Base-by-base conservation (phyloP, 2,797 vertebrate genomes). In the Sebastes variabilis region DNA sequence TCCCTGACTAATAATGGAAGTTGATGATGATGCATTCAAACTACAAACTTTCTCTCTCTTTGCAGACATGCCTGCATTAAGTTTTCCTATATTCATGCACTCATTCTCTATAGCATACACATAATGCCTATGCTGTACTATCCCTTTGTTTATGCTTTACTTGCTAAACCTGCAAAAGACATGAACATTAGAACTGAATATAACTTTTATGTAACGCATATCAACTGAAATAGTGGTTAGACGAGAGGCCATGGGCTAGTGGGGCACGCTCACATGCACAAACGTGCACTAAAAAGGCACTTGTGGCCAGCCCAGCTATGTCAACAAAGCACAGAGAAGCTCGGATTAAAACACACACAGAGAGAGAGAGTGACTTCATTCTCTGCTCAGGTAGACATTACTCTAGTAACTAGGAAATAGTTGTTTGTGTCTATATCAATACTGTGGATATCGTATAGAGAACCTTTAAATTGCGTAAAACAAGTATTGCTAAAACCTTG, bases 261-360 rank as follows among this genome's bases (percentile, higher is more conserved):
- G 42, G 42, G 42, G 42, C 42, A 16, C 14, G 42, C 42, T 18
- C 42, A 18, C 42, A 46, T 46, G 42, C 42, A 46, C 0, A 46
- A 18, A 46, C 16, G 14, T 46, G 42, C 42, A 46, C 42, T 46
- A 46, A 46, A 46, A 46, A 46, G 16, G 42, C 42, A 46, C 42
- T 16, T 46, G 14, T 46, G 0, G 16, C 38, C 14, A 14, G 38
- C 38, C 38, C 38, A 0, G 38, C 38, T 42, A 0, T 42, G 38
- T 42, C 38, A 46, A 46, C 42, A 18, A 46, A 46, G 42, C 14
- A 46, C 42, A 46, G 42, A 46, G 16, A 46, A 46, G 16, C 42
- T 46, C 0, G 2, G 42, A 46, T 46, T 46, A 18, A 18, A 18
- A 46, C 14, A 18, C 14, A 18, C 38, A 42, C 0, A 42, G 6